Base-by-base conservation (phyloP, 2,888 invertebrate species). In the Strigamia maritima region DNA sequence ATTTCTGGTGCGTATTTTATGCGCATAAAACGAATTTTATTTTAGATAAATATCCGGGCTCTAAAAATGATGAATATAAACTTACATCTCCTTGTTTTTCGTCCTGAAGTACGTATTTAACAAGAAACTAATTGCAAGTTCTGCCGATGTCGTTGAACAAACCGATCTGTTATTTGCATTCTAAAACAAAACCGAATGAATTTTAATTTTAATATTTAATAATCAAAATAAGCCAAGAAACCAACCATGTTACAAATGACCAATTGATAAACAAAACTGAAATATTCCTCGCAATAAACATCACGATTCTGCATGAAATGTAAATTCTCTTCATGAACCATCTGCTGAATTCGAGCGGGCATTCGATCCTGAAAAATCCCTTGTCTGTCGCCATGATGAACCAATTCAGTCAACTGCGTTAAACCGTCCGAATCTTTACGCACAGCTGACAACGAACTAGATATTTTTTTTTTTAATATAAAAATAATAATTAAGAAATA, bases 261-360 rank as follows among this genome's bases (percentile, higher is more conserved):
- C 4, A 87, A 82, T 35, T 85, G 83, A 76, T 84, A 83, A 54
- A 88, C 83, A 82, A 88, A 88, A 40, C 82, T 82, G 83, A 87
- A 87, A 82, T 88, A 88, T 75, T 87, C 86, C 1, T 83, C 83
- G 82, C 86, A 86, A 82, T 86, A 87, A 75, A 88, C 84, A 81
- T 87, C 87, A 38, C 87, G 82, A 82, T 88, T 87, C 81, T 86
- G 86, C 82, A 87, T 85, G 81, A 88, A 88, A 8, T 85, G 85
- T 44, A 88, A 84, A 83, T 88, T 88, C 82, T 87, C 87, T 49
- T 86, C 86, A 76, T 86, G 85, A 40, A 88, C 86, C 75, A 84
- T 83, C 78, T 85, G 84, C 80, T 86, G 85, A 38, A 87, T 85
- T 75, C 84, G 82, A 28, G 86, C 84, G 7, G 87, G 87, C 85